These are phyloP conservation scores for Orientallactaga sibirica DNA, from an alignment of 2,797 vertebrate genomes.

Conservation along the genomic window DNA sequence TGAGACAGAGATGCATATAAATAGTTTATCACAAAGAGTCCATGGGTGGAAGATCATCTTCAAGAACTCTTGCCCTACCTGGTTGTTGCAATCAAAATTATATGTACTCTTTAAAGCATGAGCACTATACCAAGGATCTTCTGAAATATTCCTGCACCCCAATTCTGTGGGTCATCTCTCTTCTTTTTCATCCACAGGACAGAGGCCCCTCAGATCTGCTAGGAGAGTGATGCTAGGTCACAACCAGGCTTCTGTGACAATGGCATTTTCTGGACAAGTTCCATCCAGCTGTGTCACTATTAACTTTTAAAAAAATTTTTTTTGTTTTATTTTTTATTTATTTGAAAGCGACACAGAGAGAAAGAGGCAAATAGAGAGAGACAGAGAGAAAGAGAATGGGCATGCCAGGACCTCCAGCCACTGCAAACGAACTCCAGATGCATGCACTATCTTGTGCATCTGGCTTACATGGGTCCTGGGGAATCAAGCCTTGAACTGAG, in stretches of 20 bases:
- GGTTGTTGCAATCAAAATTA: slow-evolving; percentile 9
- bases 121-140: background rate
- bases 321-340: no score
- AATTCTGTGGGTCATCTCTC: background rate
- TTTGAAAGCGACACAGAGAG: no score
- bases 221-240: slow-evolving; percentile 39
- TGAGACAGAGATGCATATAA: background rate
- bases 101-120: slow-evolving; percentile 30
- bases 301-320: slow-evolving; percentile 66
- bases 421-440: no score
- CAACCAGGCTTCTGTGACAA: slow-evolving; percentile 58
- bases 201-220: slow-evolving; percentile 18
- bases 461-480: no score
- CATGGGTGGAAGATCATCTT: background rate
- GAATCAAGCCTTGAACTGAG: no score
- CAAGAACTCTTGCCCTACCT: background rate
- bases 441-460: no score
- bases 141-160: background rate
- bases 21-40: slow-evolving; percentile 21
- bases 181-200: slow-evolving; percentile 51
- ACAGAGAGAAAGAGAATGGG: no score
- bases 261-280: slow-evolving; percentile 69
- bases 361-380: no score
- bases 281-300: slow-evolving; percentile 73
- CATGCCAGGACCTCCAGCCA: no score